Base-by-base conservation (phyloP, 1,140 invertebrate genomes). In the Micrasema longulum region DNA sequence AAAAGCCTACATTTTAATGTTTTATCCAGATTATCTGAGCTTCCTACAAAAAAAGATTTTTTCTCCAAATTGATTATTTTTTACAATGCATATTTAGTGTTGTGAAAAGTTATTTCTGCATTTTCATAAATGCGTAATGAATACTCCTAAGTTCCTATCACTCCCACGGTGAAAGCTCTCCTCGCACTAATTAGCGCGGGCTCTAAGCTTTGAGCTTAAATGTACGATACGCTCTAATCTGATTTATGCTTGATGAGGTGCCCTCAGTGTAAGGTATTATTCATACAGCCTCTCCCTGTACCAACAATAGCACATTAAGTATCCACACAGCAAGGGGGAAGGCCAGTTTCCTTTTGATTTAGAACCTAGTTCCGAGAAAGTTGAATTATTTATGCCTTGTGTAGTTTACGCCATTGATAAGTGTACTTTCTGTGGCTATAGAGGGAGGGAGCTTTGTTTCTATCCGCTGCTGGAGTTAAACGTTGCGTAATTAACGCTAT, bases 171-270 rank as follows among this genome's bases (percentile, higher is more conserved):
- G n/a, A n/a, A 31, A 31, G 26, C 26, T 31, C 35, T 26, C 23
- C 16, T 41, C 36, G 41, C 55, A 38, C 55, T 36, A 60, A 60
- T 60, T 60, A 60, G 55, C 35, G 55, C 16, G 36, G 55, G 55
- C 36, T 41, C 14, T 60, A 38, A 60, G 55, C 55, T 55, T 35
- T n/a, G 36, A 11, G 36, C 55, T 60, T 60, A 60, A 60, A 41
- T 11, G 11, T 60, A 60, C 55, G 55, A 60, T 60, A 38, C 55
- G 35, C 43, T 41, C 60, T 45, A 45, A 64, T 64, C 60, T 64
- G 64, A 66, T 66, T 66, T 66, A 66, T 66, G 47, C 43, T 53
- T 66, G 64, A 66, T 66, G 64, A 66, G 64, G 31, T 52, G 38
- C 45, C 62, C 43, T 50, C 48, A 11, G 26, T 5, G 43, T 35